phyloP scores from a whole-genome alignment of 2,888 invertebrate genomes.

The Endotricha flammealis region DNA sequence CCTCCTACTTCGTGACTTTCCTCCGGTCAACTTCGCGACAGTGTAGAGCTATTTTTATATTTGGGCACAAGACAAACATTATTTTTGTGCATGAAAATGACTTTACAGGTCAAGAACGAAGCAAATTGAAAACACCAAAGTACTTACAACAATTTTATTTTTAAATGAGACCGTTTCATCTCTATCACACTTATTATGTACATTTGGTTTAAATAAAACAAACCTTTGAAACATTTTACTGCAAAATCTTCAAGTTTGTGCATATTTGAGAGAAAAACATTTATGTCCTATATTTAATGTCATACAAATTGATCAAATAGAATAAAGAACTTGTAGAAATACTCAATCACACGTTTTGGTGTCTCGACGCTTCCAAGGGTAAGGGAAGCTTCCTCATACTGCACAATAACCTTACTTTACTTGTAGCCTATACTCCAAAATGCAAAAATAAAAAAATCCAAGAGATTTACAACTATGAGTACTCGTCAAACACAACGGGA shows the following conservation, averaged over 20 bases:
- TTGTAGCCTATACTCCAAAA: conserved; percentile 51
- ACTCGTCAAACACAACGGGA: conserved; percentile 34
- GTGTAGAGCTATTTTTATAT: no score
- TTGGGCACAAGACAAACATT: no score
- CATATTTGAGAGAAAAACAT: conserved; percentile 72
- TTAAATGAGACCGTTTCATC: conserved; percentile 77
- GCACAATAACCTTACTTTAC: conserved; percentile 37
- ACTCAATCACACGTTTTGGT: conserved; percentile 60
- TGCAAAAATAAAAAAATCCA: conserved; percentile 54
- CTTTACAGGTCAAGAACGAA: no score
- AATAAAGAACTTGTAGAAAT: conserved; percentile 51
- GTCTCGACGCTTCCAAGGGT: conserved; percentile 44
- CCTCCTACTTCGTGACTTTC: no score
- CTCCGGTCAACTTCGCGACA: no score
- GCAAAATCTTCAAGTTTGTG: conserved; percentile 72
- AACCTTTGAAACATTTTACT: conserved; percentile 68
- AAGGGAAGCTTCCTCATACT: conserved; percentile 35
- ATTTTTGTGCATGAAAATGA: no score
- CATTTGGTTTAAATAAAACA: conserved; percentile 77
- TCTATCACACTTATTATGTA: conserved; percentile 78
- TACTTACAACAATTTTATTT: conserved; percentile 77
- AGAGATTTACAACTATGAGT: conserved; percentile 40
- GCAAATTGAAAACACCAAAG: conserved; percentile 14
- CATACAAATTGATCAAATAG: conserved; percentile 60
- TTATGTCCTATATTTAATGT: conserved; percentile 55